Conservation (phyloP, 2,113 vertebrate genomes). For the Chroicocephalus ridibundus region DNA sequence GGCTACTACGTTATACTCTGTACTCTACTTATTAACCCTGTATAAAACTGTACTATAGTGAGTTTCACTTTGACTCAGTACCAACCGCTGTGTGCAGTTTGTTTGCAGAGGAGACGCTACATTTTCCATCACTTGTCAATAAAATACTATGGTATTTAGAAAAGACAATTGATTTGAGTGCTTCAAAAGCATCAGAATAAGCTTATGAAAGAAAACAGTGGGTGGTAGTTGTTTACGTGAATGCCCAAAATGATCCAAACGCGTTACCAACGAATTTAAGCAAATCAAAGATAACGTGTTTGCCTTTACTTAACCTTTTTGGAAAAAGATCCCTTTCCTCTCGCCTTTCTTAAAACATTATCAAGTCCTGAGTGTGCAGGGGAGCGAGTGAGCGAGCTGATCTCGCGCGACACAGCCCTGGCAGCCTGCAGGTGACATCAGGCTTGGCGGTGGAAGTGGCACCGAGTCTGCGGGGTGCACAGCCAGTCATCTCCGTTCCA, state of each 20-base stretch:
- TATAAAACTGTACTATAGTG: not conserved
- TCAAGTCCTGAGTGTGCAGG: not conserved
- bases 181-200: not conserved
- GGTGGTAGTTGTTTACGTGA: not conserved
- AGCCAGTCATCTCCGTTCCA: not conserved
- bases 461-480: fast-evolving
- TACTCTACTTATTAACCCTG: not conserved
- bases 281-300: not conserved
- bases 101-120: not conserved
- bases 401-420: not conserved
- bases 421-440: not conserved
- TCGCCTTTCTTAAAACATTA: not conserved
- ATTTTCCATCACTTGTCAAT: not conserved
- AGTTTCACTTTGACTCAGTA: not conserved
- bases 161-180: not conserved
- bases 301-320: not conserved
- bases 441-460: not conserved
- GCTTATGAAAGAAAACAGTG: not conserved
- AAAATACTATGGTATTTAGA: not conserved
- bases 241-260: not conserved
- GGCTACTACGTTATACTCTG: not conserved
- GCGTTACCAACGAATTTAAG: not conserved
- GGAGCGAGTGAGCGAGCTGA: not conserved
- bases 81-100: not conserved
- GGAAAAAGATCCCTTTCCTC: not conserved